Evolutionary conservation across 2,113 vertebrate genomes (phyloP).

Genomic region (Stercorarius parasiticus): DNA sequence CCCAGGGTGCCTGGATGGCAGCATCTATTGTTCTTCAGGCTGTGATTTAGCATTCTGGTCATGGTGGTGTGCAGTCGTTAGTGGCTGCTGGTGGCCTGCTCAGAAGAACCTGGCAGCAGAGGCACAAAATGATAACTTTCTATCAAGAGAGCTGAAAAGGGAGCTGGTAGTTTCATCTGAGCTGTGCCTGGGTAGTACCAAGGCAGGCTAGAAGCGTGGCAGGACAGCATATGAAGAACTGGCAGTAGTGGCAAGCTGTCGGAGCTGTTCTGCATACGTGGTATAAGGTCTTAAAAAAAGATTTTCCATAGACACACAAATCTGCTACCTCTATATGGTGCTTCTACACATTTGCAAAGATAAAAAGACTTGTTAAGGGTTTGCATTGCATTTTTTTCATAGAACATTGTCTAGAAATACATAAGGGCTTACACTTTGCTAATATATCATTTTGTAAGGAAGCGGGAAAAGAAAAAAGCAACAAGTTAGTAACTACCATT

Average conservation of each 20-base stretch:
- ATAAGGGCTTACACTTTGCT: not conserved
- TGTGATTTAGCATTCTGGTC: not conserved
- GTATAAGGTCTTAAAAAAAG: not conserved
- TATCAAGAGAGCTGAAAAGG: not conserved
- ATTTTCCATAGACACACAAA: not conserved
- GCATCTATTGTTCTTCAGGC: not conserved
- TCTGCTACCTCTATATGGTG: not conserved
- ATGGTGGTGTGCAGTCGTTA: not conserved
- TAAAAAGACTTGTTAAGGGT: not conserved
- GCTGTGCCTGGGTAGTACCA: not conserved
- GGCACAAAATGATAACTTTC: not conserved
- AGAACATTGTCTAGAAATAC: not conserved
- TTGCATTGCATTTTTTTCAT: not conserved
- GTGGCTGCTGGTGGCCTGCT: not conserved
- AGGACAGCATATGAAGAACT: not conserved
- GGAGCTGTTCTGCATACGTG: not conserved
- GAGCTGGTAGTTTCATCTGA: not conserved
- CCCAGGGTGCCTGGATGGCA: not conserved
- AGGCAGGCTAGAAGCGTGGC: not conserved
- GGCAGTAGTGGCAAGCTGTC: not conserved
- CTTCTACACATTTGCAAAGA: not conserved
- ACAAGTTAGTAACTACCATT: not conserved
- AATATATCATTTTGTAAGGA: not conserved
- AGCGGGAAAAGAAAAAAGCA: not conserved
- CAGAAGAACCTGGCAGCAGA: not conserved